Evolutionary conservation across 2,888 invertebrate genomes (phyloP).

Genomic region (Mythimna albipuncta): DNA sequence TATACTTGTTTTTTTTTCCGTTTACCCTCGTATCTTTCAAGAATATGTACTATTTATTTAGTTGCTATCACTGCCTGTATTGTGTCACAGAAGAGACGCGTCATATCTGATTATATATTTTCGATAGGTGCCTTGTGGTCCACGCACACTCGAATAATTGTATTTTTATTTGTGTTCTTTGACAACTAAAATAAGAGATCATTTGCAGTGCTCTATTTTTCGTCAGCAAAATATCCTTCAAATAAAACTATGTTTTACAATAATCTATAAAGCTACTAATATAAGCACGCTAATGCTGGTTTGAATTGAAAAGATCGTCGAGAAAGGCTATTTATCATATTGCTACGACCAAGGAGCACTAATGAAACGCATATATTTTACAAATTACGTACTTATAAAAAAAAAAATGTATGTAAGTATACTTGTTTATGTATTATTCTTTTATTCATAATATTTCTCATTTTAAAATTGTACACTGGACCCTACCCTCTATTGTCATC

Average conservation of each 20-base stretch:
- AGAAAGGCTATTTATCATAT: no score
- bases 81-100: slow-evolving; percentile 24
- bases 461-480: no score
- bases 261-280: not conserved
- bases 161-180: slow-evolving; percentile 62
- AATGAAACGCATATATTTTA: no score
- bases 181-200: slow-evolving; percentile 43
- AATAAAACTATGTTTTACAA: slow-evolving; percentile 8
- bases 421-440: no score
- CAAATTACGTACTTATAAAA: no score
- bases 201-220: slow-evolving; percentile 33
- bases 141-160: slow-evolving; percentile 77
- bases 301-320: no score
- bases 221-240: slow-evolving; percentile 4
- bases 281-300: no score
- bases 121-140: slow-evolving; percentile 42
- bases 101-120: slow-evolving; percentile 7
- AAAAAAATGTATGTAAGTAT: no score
- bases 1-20: slow-evolving; percentile 27
- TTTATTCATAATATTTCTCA: no score
- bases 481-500: no score
- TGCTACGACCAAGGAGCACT: no score
- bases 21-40: slow-evolving; percentile 30
- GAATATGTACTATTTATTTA: slow-evolving; percentile 58
- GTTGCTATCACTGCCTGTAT: slow-evolving; percentile 59